phyloP scores from a whole-genome alignment of 2,888 invertebrate species.

The Erebia ligea region DNA sequence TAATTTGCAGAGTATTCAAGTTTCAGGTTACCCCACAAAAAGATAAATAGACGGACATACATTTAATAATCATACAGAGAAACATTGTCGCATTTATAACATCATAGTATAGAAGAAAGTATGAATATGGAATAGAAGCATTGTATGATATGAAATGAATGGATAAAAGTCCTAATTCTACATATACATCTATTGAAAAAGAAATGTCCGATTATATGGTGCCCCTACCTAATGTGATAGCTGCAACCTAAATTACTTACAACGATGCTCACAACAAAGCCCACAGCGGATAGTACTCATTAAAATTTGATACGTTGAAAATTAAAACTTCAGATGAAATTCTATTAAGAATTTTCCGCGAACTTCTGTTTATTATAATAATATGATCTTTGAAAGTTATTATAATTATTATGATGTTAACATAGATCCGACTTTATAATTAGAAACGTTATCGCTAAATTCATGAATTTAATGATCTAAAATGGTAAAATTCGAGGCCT shows the following conservation, averaged over 20 bases:
- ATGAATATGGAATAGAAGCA: too few relatives aligned
- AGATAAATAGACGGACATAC: too few relatives aligned
- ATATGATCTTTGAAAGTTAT: background rate
- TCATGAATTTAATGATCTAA: background rate
- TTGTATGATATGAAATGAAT: too few relatives aligned
- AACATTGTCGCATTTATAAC: too few relatives aligned
- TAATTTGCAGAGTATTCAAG: too few relatives aligned
- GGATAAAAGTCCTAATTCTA: background rate
- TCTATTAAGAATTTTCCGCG: slow-evolving; percentile 19
- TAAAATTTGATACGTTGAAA: slow-evolving; percentile 66
- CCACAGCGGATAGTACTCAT: slow-evolving; percentile 68
- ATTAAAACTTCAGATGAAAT: slow-evolving; percentile 49
- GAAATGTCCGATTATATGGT: background rate
- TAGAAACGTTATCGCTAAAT: background rate
- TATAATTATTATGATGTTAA: slow-evolving; percentile 17
- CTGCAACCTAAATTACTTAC: slow-evolving; percentile 78
- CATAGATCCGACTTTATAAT: background rate
- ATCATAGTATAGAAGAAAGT: too few relatives aligned
- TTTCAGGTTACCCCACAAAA: too few relatives aligned
- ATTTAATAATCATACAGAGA: too few relatives aligned
- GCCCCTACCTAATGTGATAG: slow-evolving; percentile 64
- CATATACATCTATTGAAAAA: background rate
- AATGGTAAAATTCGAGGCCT: background rate
- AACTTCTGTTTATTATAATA: slow-evolving; percentile 6
- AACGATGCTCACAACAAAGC: slow-evolving; percentile 70